These are phyloP conservation scores for Lepidothrix coronata DNA, from an alignment of 2,113 vertebrate genomes.

Conservation along the genomic window DNA sequence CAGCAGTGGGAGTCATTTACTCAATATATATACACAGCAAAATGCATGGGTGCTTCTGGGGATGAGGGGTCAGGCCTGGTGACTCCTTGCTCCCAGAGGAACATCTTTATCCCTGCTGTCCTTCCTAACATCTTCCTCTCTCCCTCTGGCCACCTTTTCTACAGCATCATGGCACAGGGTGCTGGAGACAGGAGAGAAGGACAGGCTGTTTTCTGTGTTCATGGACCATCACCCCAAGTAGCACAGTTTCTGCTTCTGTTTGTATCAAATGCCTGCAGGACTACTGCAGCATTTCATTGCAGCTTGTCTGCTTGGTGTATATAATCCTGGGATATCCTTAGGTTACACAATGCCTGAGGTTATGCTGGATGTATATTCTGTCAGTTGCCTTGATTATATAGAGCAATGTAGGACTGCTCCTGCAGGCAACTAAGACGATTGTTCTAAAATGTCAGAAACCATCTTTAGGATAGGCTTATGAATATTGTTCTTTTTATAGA, in stretches of 20 bases:
- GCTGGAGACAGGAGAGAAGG: neutral
- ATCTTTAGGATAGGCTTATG: constrained; percentile 31
- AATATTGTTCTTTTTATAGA: constrained; percentile 68
- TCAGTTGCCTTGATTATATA: neutral
- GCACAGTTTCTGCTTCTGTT: neutral
- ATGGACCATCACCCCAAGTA: neutral
- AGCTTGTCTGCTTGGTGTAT: neutral
- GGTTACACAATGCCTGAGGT: neutral
- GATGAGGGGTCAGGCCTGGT: neutral
- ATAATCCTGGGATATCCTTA: neutral
- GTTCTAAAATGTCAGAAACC: constrained; percentile 39
- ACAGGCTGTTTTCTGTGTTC: neutral
- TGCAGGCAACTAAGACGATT: constrained; percentile 3
- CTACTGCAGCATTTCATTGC: neutral
- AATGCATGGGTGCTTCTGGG: neutral
- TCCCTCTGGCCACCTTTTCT: neutral
- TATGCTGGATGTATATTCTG: neutral
- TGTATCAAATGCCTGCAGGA: neutral
- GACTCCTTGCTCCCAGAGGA: neutral
- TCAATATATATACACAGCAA: neutral
- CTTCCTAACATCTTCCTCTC: neutral
- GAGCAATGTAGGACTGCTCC: neutral
- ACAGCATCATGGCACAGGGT: neutral
- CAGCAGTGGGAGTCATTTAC: neutral
- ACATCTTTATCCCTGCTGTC: neutral